phyloP scores from a whole-genome alignment of 2,797 vertebrate species.

The Glossophaga mutica region DNA sequence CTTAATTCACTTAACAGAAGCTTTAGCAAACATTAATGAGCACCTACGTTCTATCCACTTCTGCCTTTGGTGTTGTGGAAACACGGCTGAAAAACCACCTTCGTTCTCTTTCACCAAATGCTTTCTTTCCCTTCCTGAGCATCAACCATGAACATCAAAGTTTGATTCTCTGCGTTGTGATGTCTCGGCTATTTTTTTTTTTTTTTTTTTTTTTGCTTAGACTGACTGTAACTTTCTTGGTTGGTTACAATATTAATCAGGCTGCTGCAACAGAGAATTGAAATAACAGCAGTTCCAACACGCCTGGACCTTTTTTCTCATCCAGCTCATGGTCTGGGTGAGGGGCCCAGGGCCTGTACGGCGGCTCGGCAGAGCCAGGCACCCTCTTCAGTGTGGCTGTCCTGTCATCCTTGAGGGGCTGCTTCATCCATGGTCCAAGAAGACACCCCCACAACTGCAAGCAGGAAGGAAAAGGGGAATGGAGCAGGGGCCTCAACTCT shows the following conservation, averaged over 20 bases:
- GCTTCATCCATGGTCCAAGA: background rate
- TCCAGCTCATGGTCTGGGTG: background rate
- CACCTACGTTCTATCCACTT: background rate
- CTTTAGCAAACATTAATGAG: background rate
- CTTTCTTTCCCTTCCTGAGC: background rate
- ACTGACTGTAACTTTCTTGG: background rate
- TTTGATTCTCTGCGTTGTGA: background rate
- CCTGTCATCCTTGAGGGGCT: background rate
- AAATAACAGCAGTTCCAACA: background rate
- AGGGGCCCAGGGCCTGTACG: fast-evolving
- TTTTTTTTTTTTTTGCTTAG: too few relatives aligned
- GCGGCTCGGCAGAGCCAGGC: fast-evolving
- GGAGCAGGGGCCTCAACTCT: fast-evolving
- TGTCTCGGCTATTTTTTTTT: background rate
- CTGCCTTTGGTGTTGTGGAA: background rate
- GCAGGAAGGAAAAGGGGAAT: background rate
- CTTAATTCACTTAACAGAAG: background rate
- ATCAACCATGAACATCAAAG: background rate
- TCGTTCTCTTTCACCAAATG: background rate
- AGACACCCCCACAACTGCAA: background rate
- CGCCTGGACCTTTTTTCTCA: background rate
- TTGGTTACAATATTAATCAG: background rate
- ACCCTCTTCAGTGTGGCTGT: fast-evolving
- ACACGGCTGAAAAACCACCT: background rate
- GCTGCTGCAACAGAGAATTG: background rate